Conservation (phyloP, 2,888 invertebrate genomes). For the Strigamia crassipes region DNA sequence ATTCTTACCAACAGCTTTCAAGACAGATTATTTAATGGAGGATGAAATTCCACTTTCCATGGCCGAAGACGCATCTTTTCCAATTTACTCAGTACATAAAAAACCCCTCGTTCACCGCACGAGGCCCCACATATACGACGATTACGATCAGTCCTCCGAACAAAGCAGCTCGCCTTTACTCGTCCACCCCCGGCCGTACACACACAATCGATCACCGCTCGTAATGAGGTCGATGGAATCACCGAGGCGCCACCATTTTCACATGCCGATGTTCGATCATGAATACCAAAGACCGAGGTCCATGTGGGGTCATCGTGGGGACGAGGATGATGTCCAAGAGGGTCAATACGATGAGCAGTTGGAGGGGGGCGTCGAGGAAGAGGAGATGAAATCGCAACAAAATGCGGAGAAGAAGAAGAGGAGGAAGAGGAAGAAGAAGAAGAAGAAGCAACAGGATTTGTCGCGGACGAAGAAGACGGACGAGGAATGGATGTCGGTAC, state of each 20-base stretch:
- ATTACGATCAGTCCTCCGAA: background rate
- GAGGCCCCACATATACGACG: background rate
- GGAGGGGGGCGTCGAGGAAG: background rate
- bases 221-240: background rate
- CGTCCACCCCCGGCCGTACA: background rate
- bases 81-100: conserved; percentile 19
- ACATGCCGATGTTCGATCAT: background rate
- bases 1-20: conserved; percentile 7
- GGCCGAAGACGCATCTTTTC: background rate
- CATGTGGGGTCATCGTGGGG: background rate
- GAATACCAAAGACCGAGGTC: background rate
- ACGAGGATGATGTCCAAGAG: background rate
- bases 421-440: conserved; percentile 30
- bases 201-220: background rate
- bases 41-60: background rate
- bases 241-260: background rate
- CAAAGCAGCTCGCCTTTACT: background rate
- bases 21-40: conserved; percentile 1
- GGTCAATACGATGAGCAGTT: background rate
- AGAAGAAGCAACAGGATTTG: background rate
- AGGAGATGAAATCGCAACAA: background rate
- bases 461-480: background rate
- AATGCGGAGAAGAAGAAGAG: conserved; percentile 1
- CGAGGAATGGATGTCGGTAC: conserved; percentile 1
- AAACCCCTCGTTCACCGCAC: background rate